Base-by-base conservation (phyloP, 2,113 vertebrate genomes). In the Notothenia coriiceps region DNA sequence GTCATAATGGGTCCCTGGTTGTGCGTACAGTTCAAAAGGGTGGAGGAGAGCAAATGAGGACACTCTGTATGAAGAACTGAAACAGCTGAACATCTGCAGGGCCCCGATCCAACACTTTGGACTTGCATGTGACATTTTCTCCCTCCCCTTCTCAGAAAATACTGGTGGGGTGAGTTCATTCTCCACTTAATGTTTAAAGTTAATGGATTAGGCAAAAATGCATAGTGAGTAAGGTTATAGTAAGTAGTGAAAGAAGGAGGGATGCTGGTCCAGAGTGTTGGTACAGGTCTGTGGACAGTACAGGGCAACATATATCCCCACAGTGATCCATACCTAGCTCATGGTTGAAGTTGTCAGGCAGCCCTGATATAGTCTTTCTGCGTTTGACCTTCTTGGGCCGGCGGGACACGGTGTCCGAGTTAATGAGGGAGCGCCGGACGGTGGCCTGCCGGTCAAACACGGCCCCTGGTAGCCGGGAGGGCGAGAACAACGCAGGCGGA, bases 341-440 rank as follows among this genome's bases (percentile, higher is more conserved):
- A 96, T 94, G 96, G 94, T 97, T 96, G 95, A 99, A 90, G 97
- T 94, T 96, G 96, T 99, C 97, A 94, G 98, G 98, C 92, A 98
- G 92, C 95, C 98, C 98, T 97, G 98, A 96, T 95, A 99, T 99
- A 95, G 98, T 99, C 97, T 99, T 98, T 99, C 98, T 97, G 96
- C 98, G 97, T 96, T 96, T 99, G 97, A 98, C 97, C 96, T 99
- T 99, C 97, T 98, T 98, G 96, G 97, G 96, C 92, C 98, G 96
- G 94, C 97, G 98, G 96, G 97, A 96, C 95, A 99, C 95, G 93
- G 97, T 98, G 94, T 99, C 98, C 95, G 96, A 96, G 96, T 98
- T 97, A 96, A 98, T 96, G 94, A 98, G 96, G 95, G 98, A 99
- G 96, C 97, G 97, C 94, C 98, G 97, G 94, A 98, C 93, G 96